These are phyloP conservation scores for Varroa destructor DNA, from an alignment of 1,140 invertebrate genomes.

Conservation along the genomic window DNA sequence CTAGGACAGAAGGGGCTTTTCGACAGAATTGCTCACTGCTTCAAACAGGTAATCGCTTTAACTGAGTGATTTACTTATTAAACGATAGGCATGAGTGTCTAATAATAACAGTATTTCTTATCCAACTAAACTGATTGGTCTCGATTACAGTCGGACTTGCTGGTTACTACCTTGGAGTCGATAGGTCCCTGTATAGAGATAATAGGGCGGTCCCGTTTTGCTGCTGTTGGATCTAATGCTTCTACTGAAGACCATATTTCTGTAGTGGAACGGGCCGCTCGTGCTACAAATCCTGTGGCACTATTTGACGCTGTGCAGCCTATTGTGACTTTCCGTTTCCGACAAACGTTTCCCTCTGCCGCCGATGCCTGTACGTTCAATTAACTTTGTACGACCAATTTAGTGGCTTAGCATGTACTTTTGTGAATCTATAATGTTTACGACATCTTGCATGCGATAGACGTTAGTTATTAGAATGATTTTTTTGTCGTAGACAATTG, in stretches of 20 bases:
- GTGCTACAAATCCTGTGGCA: conserved; percentile 49
- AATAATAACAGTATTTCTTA: conserved; percentile 35
- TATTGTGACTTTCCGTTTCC: conserved; percentile 64
- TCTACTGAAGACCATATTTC: conserved; percentile 47
- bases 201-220: conserved; percentile 34
- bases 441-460: too few relatives aligned
- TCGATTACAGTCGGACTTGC: conserved; percentile 30
- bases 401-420: too few relatives aligned
- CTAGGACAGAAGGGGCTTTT: conserved; percentile 61
- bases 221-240: conserved; percentile 48
- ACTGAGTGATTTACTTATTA: conserved; percentile 14
- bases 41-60: conserved; percentile 47
- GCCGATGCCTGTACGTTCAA: too few relatives aligned
- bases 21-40: conserved; percentile 55
- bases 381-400: too few relatives aligned
- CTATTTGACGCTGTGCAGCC: conserved; percentile 66
- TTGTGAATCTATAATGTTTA: too few relatives aligned
- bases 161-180: neutral
- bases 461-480: too few relatives aligned
- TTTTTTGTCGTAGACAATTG: too few relatives aligned
- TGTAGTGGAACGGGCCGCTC: conserved; percentile 51
- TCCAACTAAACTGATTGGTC: conserved; percentile 44
- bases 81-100: conserved; percentile 33
- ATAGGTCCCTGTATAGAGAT: conserved; percentile 18
- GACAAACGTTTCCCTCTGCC: neutral